phyloP scores from a whole-genome alignment of 1,140 invertebrate genomes.

The Bilobella aurantiaca region DNA sequence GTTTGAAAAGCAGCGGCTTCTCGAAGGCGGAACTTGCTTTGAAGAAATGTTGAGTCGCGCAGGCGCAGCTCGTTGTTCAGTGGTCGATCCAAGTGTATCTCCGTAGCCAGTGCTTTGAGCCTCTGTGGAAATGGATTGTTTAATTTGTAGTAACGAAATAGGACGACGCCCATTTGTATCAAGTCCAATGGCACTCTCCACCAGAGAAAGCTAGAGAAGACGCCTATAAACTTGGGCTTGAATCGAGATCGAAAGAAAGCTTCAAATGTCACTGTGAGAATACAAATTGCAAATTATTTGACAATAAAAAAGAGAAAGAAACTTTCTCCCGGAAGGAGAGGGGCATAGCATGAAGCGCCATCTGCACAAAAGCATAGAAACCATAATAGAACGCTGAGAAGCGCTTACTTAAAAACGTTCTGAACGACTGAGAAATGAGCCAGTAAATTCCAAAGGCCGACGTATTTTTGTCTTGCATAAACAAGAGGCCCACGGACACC shows the following conservation, averaged over 20 bases:
- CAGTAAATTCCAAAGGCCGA: neutral
- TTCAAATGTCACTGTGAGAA: neutral
- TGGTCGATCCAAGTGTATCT: neutral
- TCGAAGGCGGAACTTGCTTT: neutral
- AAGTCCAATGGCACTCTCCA: neutral
- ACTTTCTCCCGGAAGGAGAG: neutral
- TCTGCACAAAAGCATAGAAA: neutral
- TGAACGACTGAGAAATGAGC: neutral
- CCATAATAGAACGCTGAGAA: neutral
- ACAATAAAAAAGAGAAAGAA: neutral
- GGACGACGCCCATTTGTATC: neutral
- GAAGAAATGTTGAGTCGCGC: neutral
- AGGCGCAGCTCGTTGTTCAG: neutral
- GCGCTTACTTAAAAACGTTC: neutral
- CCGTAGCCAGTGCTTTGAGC: neutral
- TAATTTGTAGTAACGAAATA: neutral
- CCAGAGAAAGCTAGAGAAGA: neutral
- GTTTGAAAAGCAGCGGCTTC: neutral
- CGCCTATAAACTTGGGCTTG: neutral
- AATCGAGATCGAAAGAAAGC: neutral
- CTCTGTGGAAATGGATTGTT: neutral
- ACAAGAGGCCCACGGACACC: neutral
- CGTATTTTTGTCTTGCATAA: neutral
- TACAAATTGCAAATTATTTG: neutral
- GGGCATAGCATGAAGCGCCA: neutral